Percentiles rank a stretch among this genome's conserved stretches.
Conservation (phyloP, 2,888 invertebrate species). For the Drosophila birchii region DNA sequence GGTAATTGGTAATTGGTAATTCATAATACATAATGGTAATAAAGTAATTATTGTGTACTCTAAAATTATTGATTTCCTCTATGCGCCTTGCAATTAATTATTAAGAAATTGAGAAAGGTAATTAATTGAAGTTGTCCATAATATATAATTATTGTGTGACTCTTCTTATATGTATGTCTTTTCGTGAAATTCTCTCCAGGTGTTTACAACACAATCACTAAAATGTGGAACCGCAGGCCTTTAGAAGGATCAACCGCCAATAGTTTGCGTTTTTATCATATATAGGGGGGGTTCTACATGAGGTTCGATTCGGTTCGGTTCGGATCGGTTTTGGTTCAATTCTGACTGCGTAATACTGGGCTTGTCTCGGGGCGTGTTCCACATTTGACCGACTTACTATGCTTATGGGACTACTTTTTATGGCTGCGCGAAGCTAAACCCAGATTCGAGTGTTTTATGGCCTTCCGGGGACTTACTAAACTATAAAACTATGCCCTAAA, state of each 20-base stretch:
- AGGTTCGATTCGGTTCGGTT: conserved; percentile 17
- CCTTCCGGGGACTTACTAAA: conserved; percentile 26
- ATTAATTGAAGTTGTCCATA: conserved; percentile 48
- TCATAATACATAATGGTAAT: conserved; percentile 73
- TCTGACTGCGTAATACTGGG: conserved; percentile 63
- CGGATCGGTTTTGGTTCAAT: conserved; percentile 12
- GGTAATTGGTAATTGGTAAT: conserved; percentile 61
- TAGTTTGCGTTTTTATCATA: conserved; percentile 16
- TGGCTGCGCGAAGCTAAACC: conserved; percentile 52
- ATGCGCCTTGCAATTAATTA: conserved; percentile 17
- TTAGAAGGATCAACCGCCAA: conserved; percentile 54
- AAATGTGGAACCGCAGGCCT: conserved; percentile 70
- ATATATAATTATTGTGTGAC: conserved; percentile 54
- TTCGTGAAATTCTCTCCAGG: conserved; percentile 74
- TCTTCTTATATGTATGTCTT: conserved; percentile 69
- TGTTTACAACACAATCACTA: conserved; percentile 79
- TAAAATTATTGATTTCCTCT: conserved; percentile 50
- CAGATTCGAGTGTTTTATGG: conserved; percentile 29
- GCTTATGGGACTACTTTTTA: conserved; percentile 55
- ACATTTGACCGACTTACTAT: conserved; percentile 48
- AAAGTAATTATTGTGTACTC: conserved; percentile 53
- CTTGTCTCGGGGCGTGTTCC: conserved; percentile 49
- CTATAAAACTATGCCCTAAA: conserved; percentile 23
- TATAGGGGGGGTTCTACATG: conserved; percentile 26
- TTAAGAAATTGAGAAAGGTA: conserved; percentile 36